phyloP scores from a whole-genome alignment of 2,113 vertebrate genomes.

The Epinephelus lanceolatus region DNA sequence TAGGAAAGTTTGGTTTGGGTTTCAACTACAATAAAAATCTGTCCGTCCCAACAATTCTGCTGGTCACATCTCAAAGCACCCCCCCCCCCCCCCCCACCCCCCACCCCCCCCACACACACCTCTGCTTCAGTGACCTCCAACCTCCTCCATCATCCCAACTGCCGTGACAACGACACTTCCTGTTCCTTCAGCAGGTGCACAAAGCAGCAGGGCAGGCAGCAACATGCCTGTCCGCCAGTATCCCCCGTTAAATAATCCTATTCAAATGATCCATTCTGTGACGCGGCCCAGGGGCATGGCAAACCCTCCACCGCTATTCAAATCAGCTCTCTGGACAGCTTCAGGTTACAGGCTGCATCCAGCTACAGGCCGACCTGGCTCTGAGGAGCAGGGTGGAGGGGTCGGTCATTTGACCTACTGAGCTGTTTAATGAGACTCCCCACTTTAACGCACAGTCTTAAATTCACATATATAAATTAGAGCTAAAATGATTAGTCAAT shows the following conservation, averaged over 20 bases:
- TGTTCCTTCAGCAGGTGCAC: conserved; percentile 69
- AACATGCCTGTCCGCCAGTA: conserved; percentile 37
- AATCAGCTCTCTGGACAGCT: conserved; percentile 58
- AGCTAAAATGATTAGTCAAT: no score
- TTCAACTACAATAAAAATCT: not conserved
- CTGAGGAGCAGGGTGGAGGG: conserved; percentile 39
- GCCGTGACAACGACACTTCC: conserved; percentile 30
- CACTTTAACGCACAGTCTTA: not conserved
- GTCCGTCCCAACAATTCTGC: not conserved
- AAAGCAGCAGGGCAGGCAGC: conserved; percentile 48
- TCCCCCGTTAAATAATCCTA: conserved; percentile 56
- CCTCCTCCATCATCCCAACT: conserved; percentile 44
- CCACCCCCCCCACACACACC: no score
- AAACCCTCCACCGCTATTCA: conserved; percentile 72
- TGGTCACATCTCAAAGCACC: not conserved
- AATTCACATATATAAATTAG: no score
- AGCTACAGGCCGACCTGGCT: conserved; percentile 36
- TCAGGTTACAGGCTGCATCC: conserved; percentile 66
- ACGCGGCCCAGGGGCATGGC: conserved; percentile 50
- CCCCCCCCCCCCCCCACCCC: no score
- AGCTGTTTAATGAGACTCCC: conserved; percentile 3
- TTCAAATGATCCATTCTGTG: conserved; percentile 65
- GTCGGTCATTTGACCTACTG: conserved; percentile 44
- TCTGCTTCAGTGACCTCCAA: conserved; percentile 8
- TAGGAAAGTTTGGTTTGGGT: not conserved